phyloP scores from a whole-genome alignment of 2,888 invertebrate genomes.

The Blera fallax region DNA sequence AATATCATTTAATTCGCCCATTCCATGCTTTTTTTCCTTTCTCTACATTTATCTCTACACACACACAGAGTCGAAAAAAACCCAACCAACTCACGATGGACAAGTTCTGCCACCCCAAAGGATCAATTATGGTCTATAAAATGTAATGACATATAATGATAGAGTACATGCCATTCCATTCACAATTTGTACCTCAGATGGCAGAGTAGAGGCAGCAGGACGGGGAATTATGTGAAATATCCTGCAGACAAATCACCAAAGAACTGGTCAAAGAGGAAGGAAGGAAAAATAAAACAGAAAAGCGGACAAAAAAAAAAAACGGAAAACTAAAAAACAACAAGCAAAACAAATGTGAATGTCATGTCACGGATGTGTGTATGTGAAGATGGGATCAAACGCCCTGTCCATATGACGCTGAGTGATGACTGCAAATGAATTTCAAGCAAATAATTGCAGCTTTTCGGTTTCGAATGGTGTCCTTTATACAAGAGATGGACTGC shows the following conservation, averaged over 20 bases:
- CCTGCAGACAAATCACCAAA: slow-evolving; percentile 71
- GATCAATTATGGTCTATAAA: slow-evolving; percentile 78
- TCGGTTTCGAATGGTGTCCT: slow-evolving; percentile 62
- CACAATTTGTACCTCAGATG: slow-evolving; percentile 70
- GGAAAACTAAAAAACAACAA: slow-evolving; percentile 44
- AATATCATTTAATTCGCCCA: slow-evolving; percentile 60
- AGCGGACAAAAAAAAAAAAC: slow-evolving; percentile 7
- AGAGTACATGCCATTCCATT: slow-evolving; percentile 76
- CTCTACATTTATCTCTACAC: background rate
- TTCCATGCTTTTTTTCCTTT: slow-evolving; percentile 29
- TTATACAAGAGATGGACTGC: slow-evolving; percentile 56
- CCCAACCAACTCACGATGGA: slow-evolving; percentile 58
- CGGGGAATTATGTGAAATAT: slow-evolving; percentile 68
- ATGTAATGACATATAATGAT: slow-evolving; percentile 81
- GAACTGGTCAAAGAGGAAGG: slow-evolving; percentile 68
- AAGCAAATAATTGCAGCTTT: slow-evolving; percentile 72
- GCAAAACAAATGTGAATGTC: slow-evolving; percentile 56
- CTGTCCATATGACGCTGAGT: slow-evolving; percentile 72
- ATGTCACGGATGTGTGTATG: slow-evolving; percentile 57
- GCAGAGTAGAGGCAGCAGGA: slow-evolving; percentile 23
- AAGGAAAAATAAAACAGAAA: slow-evolving; percentile 43
- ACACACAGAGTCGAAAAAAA: slow-evolving; percentile 9
- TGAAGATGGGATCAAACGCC: slow-evolving; percentile 70
- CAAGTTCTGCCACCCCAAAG: slow-evolving; percentile 72
- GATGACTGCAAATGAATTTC: slow-evolving; percentile 72